Base-by-base conservation (phyloP, 2,113 vertebrate species). In the Lampris incognitus region DNA sequence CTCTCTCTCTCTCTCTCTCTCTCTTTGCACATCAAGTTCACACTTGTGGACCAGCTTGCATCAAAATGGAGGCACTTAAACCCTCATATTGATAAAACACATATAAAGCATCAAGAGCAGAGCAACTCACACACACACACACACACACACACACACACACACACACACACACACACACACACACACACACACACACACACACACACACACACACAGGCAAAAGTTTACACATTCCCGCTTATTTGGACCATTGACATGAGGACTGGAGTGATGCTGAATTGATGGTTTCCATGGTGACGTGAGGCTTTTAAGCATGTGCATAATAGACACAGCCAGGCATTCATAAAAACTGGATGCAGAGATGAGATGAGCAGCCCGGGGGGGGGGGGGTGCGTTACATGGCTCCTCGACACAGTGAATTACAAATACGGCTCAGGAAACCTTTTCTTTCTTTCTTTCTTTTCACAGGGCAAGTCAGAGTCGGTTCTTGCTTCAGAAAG, bases 201-300 rank as follows among this genome's bases (percentile, higher is more conserved):
- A n/a, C 52, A 57, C 3, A 42, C 37, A 60, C 72, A 66, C 8
- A 49, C 8, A 58, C 50, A 69, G 49, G 75, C 56, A 48, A 11
- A 36, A 4, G 10, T 39, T 73, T 67, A 76, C 72, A 60, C 66
- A 70, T 49, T 9, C 39, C 50, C 49, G 64, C 39, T 68, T 36
- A 52, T 42, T 2, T 49, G 48, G 46, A 73, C n/a, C 60, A 63
- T 60, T 50, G 24, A 81, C 51, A 59, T 11, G 68, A 66, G 72
- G 62, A 82, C 76, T 42, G 55, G 78, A 0, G 1, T 58, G 74
- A 46, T 67, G 72, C 75, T 64, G 78, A 79, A 72, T 72, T 84
- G 83, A 85, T 77, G 73, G 90, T 90, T 86, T 66, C 90, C 89
- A 91, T 91, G 87, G 90, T 82, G 72, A 90, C 9, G 3, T 52